Conservation (phyloP, 2,113 vertebrate species). For the Calyptommatus sinebrachiatus region DNA sequence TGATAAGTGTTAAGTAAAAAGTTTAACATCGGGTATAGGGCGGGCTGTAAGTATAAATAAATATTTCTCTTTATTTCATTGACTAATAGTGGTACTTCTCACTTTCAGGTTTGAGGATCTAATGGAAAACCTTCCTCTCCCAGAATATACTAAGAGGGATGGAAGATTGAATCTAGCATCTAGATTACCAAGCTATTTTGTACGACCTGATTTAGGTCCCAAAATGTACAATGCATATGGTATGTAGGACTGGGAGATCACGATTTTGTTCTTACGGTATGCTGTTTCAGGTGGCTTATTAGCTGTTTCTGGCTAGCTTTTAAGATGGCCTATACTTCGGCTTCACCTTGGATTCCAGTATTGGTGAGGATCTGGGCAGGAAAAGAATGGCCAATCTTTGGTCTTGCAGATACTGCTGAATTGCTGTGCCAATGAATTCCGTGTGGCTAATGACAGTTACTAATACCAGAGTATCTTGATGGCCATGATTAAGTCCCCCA, state of each 20-base stretch:
- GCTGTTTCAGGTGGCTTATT: not conserved
- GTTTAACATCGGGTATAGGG: not conserved
- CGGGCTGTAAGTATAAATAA: not conserved
- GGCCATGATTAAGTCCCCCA: too few species aligned
- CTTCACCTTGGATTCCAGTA: not conserved
- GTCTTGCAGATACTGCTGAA: too few species aligned
- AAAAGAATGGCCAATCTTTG: too few species aligned
- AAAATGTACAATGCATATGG: slow-evolving; percentile 99
- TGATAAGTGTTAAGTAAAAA: not conserved
- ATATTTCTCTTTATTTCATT: not conserved
- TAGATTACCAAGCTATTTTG: slow-evolving; percentile 96
- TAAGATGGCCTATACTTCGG: not conserved
- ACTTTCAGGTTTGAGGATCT: slow-evolving; percentile 89
- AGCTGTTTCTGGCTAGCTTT: not conserved
- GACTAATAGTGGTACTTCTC: slow-evolving; percentile 27
- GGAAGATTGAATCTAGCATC: slow-evolving; percentile 95
- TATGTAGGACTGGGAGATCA: slow-evolving; percentile 65
- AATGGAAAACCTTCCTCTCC: slow-evolving; percentile 96
- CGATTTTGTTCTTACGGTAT: slow-evolving; percentile 9
- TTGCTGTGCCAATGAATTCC: too few species aligned
- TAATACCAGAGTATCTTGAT: too few species aligned
- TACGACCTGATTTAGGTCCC: slow-evolving; percentile 94
- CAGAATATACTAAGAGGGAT: slow-evolving; percentile 97
- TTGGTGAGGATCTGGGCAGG: not conserved
- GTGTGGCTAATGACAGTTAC: too few species aligned